Percentiles rank a stretch among this genome's conserved stretches.
These are phyloP conservation scores for Mormyrops attenuatus DNA, from an alignment of 2,797 vertebrate genomes.

Conservation along the genomic window DNA sequence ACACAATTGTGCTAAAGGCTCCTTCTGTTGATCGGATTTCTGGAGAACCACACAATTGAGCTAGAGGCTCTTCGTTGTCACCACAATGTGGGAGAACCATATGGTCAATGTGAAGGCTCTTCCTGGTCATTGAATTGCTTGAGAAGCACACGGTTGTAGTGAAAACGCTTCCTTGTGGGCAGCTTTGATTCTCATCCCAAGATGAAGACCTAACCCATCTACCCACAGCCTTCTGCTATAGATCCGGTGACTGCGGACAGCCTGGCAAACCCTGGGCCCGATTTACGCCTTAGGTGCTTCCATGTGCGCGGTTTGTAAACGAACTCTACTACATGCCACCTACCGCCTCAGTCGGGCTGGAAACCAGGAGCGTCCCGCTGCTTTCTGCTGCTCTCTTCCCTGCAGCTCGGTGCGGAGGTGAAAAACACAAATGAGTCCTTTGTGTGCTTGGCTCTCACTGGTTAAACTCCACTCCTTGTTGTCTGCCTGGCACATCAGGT, in stretches of 20 bases:
- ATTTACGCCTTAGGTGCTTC: neutral
- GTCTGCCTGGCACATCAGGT: neutral
- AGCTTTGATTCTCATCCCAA: neutral
- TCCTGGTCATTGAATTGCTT: neutral
- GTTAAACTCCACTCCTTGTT: neutral
- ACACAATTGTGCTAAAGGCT: neutral
- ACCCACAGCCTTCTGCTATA: neutral
- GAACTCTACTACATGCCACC: neutral
- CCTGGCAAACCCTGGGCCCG: neutral
- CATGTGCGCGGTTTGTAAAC: neutral
- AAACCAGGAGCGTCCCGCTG: neutral
- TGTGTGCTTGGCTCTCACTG: neutral
- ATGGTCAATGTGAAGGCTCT: neutral
- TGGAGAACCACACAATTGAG: neutral
- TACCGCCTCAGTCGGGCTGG: neutral
- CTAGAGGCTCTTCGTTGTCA: neutral
- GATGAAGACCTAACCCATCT: neutral
- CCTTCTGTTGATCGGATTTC: neutral
- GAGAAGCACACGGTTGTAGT: neutral
- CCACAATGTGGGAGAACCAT: neutral
- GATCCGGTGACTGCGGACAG: neutral
- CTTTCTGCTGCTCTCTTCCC: neutral
- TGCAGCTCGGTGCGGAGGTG: neutral
- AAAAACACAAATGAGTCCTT: neutral
- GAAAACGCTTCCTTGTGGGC: neutral